Evolutionary conservation across 2,888 invertebrate genomes (phyloP).

Genomic region (Hermaeophaga mercurialis): DNA sequence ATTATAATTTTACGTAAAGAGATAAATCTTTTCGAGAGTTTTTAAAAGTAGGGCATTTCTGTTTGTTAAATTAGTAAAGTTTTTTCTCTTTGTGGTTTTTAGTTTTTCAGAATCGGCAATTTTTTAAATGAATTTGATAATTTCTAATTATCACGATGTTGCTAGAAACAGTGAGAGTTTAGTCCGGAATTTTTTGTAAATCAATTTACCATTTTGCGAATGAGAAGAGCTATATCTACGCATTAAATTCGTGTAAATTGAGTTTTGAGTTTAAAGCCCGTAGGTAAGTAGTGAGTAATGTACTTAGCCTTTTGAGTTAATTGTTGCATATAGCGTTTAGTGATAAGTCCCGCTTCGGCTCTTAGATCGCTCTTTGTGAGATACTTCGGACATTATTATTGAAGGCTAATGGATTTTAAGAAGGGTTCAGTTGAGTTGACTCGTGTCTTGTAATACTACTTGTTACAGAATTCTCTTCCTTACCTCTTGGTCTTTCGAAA

Average conservation of each 20-base stretch:
- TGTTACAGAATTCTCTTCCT: slow-evolving; percentile 15
- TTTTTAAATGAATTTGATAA: no score
- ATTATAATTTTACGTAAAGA: no score
- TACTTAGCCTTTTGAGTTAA: slow-evolving; percentile 57
- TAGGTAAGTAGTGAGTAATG: slow-evolving; percentile 58
- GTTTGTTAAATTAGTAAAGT: no score
- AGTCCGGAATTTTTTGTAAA: no score
- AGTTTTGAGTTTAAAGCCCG: slow-evolving; percentile 57
- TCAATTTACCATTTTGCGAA: no score
- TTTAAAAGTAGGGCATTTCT: no score
- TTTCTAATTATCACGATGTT: no score
- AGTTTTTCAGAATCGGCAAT: no score
- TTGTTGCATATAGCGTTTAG: slow-evolving; percentile 56
- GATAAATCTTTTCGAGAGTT: no score
- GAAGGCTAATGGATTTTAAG: slow-evolving; percentile 60
- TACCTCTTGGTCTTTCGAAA: slow-evolving; percentile 9
- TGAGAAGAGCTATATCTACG: slow-evolving; percentile 33
- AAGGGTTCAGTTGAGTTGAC: slow-evolving; percentile 56
- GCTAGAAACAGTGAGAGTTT: no score
- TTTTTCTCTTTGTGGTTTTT: no score
- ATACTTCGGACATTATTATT: slow-evolving; percentile 59
- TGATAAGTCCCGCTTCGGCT: slow-evolving; percentile 57
- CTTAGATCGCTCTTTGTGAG: slow-evolving; percentile 59
- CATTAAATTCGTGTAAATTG: slow-evolving; percentile 52
- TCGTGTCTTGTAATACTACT: slow-evolving; percentile 28